A percentile compares a stretch with the other conserved stretches of the same genome.
Evolutionary conservation across 2,797 vertebrate species (phyloP).

Genomic region (Sandelia bainsii): DNA sequence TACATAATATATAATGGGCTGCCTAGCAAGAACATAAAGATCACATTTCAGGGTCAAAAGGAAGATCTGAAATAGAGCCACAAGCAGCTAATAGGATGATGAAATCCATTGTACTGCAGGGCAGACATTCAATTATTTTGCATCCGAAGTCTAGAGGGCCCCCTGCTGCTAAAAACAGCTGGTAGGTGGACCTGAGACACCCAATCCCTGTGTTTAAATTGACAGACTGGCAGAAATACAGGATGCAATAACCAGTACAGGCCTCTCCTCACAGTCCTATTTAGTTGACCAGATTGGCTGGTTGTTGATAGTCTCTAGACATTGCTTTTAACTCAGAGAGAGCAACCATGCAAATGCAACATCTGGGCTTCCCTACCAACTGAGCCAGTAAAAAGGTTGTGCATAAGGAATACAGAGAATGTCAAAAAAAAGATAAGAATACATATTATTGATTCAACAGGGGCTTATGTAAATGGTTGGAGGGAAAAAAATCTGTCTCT

Average conservation of each 20-base stretch:
- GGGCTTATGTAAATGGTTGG: constrained; percentile 67
- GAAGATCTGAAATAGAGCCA: constrained; percentile 40
- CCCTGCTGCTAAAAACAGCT: constrained; percentile 75
- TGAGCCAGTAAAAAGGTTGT: constrained; percentile 56
- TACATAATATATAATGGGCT: constrained; percentile 48
- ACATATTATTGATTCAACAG: constrained; percentile 70
- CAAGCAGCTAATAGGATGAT: constrained; percentile 46
- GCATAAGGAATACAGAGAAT: constrained; percentile 49
- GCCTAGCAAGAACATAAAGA: constrained; percentile 38
- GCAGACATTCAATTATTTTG: constrained; percentile 74
- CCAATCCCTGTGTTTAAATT: constrained; percentile 77
- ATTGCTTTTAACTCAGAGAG: constrained; percentile 64
- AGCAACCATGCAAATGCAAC: constrained; percentile 57
- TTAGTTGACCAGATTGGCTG: constrained; percentile 74
- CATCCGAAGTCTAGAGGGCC: constrained; percentile 65
- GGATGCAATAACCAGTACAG: constrained; percentile 62
- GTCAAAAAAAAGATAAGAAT: constrained; percentile 50
- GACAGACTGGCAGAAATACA: constrained; percentile 72
- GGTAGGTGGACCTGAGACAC: constrained; percentile 65
- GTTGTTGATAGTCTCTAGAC: constrained; percentile 68
- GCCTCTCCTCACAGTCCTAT: constrained; percentile 60
- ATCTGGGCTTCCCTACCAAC: constrained; percentile 67
- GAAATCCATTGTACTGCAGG: constrained; percentile 57
- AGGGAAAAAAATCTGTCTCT: constrained; percentile 46
- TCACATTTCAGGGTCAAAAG: constrained; percentile 57